phyloP scores from a whole-genome alignment of 2,113 vertebrate species.

The Poicephalus gulielmi region DNA sequence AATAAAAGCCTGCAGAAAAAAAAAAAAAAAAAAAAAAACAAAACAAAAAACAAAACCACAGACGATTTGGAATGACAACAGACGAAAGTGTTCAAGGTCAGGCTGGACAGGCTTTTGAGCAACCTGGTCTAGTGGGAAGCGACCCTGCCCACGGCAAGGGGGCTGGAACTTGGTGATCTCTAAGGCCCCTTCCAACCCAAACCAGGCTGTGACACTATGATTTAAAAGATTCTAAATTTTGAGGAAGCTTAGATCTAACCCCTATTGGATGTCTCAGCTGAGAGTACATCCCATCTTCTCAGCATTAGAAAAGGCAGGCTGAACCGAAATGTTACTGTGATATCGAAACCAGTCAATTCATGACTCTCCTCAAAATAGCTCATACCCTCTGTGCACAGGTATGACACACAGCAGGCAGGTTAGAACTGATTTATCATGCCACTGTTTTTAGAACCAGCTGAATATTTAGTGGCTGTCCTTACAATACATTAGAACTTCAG shows the following conservation, averaged over 20 bases:
- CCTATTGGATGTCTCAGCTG: not conserved
- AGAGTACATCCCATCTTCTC: not conserved
- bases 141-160: not conserved
- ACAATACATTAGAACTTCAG: not conserved
- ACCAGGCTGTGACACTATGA: not conserved
- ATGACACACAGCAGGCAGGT: not conserved
- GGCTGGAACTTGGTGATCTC: not conserved
- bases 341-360: not conserved
- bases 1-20: not conserved
- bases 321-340: not conserved
- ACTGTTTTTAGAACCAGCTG: not conserved
- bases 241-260: not conserved
- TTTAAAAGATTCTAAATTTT: not conserved
- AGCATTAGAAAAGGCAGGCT: not conserved
- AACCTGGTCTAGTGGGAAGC: not conserved
- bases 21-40: not conserved
- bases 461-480: not conserved
- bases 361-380: not conserved
- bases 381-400: not conserved
- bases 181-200: not conserved
- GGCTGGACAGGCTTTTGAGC: not conserved
- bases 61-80: not conserved
- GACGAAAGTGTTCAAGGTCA: not conserved
- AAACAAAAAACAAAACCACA: no score
- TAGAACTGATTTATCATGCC: not conserved